phyloP scores from a whole-genome alignment of 2,888 invertebrate genomes.

The Melieria picta region DNA sequence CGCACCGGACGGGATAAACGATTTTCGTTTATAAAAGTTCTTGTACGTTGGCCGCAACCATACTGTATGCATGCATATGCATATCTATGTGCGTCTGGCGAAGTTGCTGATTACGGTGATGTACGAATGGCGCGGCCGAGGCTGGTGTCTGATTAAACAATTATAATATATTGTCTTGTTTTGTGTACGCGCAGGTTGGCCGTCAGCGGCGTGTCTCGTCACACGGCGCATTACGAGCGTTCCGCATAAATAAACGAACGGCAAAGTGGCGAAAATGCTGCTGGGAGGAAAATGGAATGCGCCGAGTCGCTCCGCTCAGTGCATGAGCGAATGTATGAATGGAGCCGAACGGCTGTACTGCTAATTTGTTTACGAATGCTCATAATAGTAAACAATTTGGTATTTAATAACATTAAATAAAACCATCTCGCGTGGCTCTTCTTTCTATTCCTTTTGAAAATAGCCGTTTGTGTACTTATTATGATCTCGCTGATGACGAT shows the following conservation, averaged over 20 bases:
- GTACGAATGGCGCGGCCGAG: conserved; percentile 16
- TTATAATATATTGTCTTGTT: conserved; percentile 6
- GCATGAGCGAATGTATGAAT: conserved; percentile 18
- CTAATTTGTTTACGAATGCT: conserved; percentile 40
- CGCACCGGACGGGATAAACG: background rate
- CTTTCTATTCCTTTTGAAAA: conserved; percentile 17
- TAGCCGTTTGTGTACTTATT: background rate
- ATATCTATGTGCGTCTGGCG: background rate
- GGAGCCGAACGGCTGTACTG: conserved; percentile 7
- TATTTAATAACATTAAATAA: conserved; percentile 60
- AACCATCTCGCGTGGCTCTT: conserved; percentile 32
- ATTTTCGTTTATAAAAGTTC: no score
- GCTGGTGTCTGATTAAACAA: conserved; percentile 23
- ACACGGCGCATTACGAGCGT: conserved; percentile 4
- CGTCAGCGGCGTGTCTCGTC: conserved; percentile 4
- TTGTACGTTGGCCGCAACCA: no score
- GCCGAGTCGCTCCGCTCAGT: background rate
- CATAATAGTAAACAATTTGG: conserved; percentile 61
- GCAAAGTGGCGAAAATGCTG: conserved; percentile 9
- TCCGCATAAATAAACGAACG: background rate
- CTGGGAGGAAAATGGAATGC: background rate
- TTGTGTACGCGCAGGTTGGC: background rate
- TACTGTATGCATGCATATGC: background rate
- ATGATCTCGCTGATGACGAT: background rate
- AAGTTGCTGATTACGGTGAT: conserved; percentile 21